Conservation (phyloP, 2,888 invertebrate species). For the Callyntrura guangdongensis region DNA sequence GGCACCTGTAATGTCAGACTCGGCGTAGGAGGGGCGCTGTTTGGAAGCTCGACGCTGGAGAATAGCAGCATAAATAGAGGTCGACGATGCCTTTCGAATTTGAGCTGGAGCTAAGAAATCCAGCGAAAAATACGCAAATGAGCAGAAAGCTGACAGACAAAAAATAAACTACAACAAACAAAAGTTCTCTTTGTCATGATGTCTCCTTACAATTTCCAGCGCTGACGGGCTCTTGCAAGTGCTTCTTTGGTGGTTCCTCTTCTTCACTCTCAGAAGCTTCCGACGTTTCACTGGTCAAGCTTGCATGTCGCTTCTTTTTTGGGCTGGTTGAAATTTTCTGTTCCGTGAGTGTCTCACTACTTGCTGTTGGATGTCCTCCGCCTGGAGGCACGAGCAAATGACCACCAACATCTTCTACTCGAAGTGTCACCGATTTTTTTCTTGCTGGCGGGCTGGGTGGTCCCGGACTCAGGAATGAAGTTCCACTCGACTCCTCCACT, state of each 20-base stretch:
- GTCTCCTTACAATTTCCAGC: constrained; percentile 81
- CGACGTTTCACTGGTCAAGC: constrained; percentile 83
- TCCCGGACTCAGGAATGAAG: constrained; percentile 82
- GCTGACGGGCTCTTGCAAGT: constrained; percentile 77
- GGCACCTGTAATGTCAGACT: constrained; percentile 85
- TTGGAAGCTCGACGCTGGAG: constrained; percentile 84
- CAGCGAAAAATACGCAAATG: constrained; percentile 1
- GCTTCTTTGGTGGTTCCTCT: constrained; percentile 80
- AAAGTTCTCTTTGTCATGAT: too few relatives aligned
- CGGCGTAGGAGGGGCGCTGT: constrained; percentile 85
- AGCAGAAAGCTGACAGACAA: not conserved
- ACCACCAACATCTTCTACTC: constrained; percentile 84
- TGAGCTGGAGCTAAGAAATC: constrained; percentile 83
- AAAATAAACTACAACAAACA: too few relatives aligned
- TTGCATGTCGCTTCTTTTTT: constrained; percentile 83
- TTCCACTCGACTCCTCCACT: constrained; percentile 83
- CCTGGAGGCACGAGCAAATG: constrained; percentile 84
- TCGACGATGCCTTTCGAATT: constrained; percentile 84
- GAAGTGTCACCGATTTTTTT: constrained; percentile 84
- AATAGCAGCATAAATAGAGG: constrained; percentile 85
- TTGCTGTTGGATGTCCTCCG: constrained; percentile 80
- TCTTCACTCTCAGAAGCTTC: constrained; percentile 84
- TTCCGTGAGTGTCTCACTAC: constrained; percentile 84
- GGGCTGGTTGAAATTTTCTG: constrained; percentile 75
- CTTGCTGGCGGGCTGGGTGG: constrained; percentile 83